phyloP scores from a whole-genome alignment of 2,113 vertebrate species.

The Antechinus stuartii region DNA sequence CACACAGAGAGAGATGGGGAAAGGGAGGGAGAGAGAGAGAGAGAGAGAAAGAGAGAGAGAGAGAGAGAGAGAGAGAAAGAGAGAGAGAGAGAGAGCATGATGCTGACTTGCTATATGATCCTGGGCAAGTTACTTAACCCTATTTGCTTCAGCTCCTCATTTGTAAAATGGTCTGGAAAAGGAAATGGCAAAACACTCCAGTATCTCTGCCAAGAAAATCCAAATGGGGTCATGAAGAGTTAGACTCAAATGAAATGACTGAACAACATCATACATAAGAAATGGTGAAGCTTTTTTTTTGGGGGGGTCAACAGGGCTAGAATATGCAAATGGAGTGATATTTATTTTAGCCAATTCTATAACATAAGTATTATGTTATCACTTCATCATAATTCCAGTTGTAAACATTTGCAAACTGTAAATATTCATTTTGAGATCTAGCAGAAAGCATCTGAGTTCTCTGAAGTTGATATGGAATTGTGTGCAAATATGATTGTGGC shows the following conservation, averaged over 20 bases:
- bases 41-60: fast-evolving
- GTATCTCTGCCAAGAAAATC: neutral
- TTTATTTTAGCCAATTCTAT: neutral
- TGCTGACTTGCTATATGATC: neutral
- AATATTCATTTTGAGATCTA: neutral
- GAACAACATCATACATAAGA: neutral
- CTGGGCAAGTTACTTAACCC: neutral
- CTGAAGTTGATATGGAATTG: neutral
- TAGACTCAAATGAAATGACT: neutral
- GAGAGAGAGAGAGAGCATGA: neutral
- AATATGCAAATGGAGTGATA: neutral
- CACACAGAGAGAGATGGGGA: too few species aligned
- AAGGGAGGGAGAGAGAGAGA: too few species aligned
- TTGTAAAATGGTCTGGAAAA: neutral
- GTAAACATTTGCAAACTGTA: neutral
- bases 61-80: neutral
- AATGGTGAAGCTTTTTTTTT: neutral
- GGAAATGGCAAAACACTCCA: neutral
- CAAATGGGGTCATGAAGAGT: neutral
- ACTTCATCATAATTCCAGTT: neutral
- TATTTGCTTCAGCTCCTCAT: neutral
- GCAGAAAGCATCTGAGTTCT: neutral
- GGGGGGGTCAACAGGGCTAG: neutral
- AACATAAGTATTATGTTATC: neutral
- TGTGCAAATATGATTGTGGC: neutral